Base-by-base conservation (phyloP, 2,797 vertebrate genomes). In the Amblyopsis hoosieri region DNA sequence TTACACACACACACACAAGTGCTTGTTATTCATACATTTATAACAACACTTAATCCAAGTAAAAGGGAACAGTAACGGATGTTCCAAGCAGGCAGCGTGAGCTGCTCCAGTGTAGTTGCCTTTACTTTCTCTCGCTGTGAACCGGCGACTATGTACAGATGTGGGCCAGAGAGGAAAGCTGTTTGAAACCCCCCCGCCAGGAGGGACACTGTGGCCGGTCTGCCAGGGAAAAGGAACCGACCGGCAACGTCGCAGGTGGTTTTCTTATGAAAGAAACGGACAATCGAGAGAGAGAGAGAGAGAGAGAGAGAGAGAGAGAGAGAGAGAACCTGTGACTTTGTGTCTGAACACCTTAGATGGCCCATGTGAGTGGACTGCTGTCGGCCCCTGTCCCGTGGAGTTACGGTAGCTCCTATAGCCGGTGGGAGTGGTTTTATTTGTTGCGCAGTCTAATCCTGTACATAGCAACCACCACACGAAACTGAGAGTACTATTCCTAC, bases 401-500 rank as follows among this genome's bases (percentile, higher is more conserved):
- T 29, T 29, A 29, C n/a, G 79, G 85, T 87, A 86, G 84, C 90
- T 78, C 82, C 81, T 85, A 29, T 29, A 84, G 80, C 78, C 75
- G 78, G 85, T 88, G 66, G 71, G 87, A 83, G 81, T 81, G 89
- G 84, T 85, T 82, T 82, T 78, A 81, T 74, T 66, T 82, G 79
- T 81, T 46, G 56, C 9, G 2, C 3, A 49, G 86, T 89, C 79
- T 73, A 89, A 85, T 69, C 56, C 55, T 94, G 92, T 94, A 94
- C 84, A 94, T 93, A 94, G 59, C 76, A 90, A 13, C 42, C 14
- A 76, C 86, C 85, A 88, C 85, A 86, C 81, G 3, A 85, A 71
- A 59, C 55, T 82, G 87, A 89, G 79, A 80, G 89, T 90, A 90
- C 91, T 91, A 91, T 89, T 91, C 88, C 76, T 92, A 90, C 87